phyloP scores from a whole-genome alignment of 2,797 vertebrate species.

The Hippopotamyrus pictus region DNA sequence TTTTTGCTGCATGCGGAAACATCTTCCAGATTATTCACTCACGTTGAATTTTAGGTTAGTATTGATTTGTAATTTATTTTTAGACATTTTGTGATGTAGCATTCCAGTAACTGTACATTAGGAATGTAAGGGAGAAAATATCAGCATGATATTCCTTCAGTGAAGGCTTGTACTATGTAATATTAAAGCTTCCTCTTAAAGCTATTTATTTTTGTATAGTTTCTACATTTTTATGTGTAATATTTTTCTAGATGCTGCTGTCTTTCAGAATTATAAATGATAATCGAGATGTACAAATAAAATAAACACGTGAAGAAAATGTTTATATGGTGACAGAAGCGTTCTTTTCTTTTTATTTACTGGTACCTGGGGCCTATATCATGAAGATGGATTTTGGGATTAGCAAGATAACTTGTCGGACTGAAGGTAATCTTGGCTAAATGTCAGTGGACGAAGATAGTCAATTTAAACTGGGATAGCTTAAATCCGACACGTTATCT shows the following conservation, averaged over 20 bases:
- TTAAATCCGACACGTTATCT: background rate
- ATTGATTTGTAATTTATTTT: slow-evolving; percentile 8
- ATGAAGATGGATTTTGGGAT: background rate
- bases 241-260: slow-evolving; percentile 61
- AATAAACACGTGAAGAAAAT: slow-evolving; percentile 42
- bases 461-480: background rate
- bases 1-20: slow-evolving; percentile 8
- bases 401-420: background rate
- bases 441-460: background rate
- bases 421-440: background rate
- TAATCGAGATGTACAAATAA: slow-evolving; percentile 52
- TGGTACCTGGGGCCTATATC: background rate
- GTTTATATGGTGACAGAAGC: background rate
- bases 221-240: slow-evolving; percentile 57
- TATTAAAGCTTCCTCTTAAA: slow-evolving; percentile 65
- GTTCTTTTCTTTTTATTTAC: background rate
- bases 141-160: slow-evolving; percentile 68
- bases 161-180: slow-evolving; percentile 67
- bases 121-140: slow-evolving; percentile 23
- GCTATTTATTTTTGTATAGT: slow-evolving; percentile 70
- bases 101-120: slow-evolving; percentile 42
- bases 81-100: slow-evolving; percentile 37
- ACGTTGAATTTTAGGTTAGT: background rate
- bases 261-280: slow-evolving; percentile 50
- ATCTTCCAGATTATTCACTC: background rate